Evolutionary conservation across 2,888 invertebrate species (phyloP).

Genomic region (Habrosyne pyritoides): DNA sequence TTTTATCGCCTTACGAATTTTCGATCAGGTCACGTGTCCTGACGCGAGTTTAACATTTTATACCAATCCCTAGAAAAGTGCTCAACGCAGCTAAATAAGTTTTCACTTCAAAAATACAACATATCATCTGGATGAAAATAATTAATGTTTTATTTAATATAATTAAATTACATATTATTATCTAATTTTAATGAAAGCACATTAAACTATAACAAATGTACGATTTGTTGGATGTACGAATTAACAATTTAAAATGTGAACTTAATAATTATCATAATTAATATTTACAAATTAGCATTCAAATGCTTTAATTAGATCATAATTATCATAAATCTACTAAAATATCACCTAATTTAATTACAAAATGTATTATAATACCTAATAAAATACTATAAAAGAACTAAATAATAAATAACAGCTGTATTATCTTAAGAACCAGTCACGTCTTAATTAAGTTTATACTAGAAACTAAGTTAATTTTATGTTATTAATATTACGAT

Average conservation of each 20-base stretch:
- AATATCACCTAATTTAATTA: constrained; percentile 37
- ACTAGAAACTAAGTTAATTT: constrained; percentile 35
- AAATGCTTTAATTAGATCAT: constrained; percentile 48
- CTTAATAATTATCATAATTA: constrained; percentile 10
- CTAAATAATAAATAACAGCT: constrained; percentile 81
- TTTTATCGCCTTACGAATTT: too few species aligned
- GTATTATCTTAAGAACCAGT: constrained; percentile 64
- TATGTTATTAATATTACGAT: constrained; percentile 38
- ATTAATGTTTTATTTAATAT: neutral
- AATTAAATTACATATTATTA: neutral
- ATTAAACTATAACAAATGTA: neutral
- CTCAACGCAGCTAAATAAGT: too few species aligned
- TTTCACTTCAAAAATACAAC: too few species aligned
- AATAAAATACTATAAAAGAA: constrained; percentile 37
- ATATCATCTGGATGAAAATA: neutral
- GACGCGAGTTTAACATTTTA: too few species aligned
- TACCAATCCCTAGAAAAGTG: too few species aligned
- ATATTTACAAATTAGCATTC: constrained; percentile 32
- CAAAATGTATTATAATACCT: constrained; percentile 33
- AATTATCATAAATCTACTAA: constrained; percentile 47
- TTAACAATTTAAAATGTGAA: constrained; percentile 7
- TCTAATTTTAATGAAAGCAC: neutral
- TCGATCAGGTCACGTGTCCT: too few species aligned
- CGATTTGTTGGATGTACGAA: neutral
- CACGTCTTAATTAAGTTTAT: constrained; percentile 46